Evolutionary conservation across 2,797 vertebrate species (phyloP), one percentile per base, ranked within the genome.

Genomic region (Pseudomugil gertrudae): DNA sequence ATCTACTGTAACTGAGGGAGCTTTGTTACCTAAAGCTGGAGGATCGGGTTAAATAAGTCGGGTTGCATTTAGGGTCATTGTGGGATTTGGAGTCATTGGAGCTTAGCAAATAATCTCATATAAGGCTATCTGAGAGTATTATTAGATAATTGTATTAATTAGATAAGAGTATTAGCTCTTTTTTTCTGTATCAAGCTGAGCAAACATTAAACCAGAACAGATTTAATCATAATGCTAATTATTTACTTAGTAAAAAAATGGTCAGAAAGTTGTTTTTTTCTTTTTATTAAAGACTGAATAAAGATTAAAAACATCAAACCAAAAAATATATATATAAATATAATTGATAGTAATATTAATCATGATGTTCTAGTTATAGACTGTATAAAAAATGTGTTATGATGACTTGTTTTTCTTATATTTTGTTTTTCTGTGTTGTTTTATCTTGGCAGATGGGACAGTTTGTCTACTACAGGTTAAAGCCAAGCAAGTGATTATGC

Each of bases 401-500:
- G n/a, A n/a, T n/a, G n/a, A n/a, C n/a, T n/a, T n/a, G n/a, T n/a
- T n/a, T n/a, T n/a, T n/a, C n/a, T n/a, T n/a, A n/a, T n/a, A n/a
- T n/a, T n/a, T n/a, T n/a, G n/a, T 1, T 48, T 30, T 21, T 67
- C 56, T 55, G 68, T 74, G 60, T 57, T 32, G 29, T 17, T 57
- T 9, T 5, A 36, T 63, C 35, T 50, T 24, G 9, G n/a, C 45
- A 61, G 48, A 84, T 66, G 29, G 47, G 47, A 13, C 29, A 11
- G 5, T 58, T 58, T 50, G 57, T 76, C 33, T 35, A 9, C 56
- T 43, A 7, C 59, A 38, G 62, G 76, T 55, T 72, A 67, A 65
- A 77, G 55, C 48, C 57, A 38, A 66, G 8, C 6, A 24, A 9
- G 11, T 57, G 43, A 66, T 69, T 68, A 45, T 58, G 36, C 53